Base-by-base conservation (phyloP, 2,797 vertebrate species). In the Takifugu rubripes region DNA sequence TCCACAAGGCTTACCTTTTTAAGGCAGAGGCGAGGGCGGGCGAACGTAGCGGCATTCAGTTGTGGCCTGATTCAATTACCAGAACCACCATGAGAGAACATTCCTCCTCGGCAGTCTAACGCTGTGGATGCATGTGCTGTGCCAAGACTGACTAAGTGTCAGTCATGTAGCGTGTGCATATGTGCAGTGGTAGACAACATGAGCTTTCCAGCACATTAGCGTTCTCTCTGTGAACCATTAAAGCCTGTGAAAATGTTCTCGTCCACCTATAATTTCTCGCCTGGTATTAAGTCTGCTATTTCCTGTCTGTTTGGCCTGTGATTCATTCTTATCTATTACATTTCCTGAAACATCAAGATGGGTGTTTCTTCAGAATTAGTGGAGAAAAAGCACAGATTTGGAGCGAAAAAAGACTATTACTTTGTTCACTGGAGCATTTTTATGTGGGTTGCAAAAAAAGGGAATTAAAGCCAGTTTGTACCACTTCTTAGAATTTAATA, bases 41-140 rank as follows among this genome's bases (percentile, higher is more conserved):
- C 56, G 17, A 77, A 79, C 47, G 42, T 49, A 73, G 88, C 84
- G 86, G 64, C 57, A 50, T 82, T 92, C 88, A 81, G 84, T 92
- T 92, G 91, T 92, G 89, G 90, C 90, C 92, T 94, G 93, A 95
- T 93, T 94, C 92, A 92, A 94, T 95, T 94, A 94, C 89, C 85
- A 86, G 89, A 90, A 90, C 87, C 87, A 84, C 84, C 70, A 90
- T 27, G 59, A 90, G 90, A 88, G 91, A 78, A 77, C 78, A 76
- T 75, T 80, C 68, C 72, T 75, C 84, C 75, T 81, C 61, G 68
- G 73, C 74, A 80, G 81, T 85, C 72, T 69, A 31, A 49, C 64
- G 72, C 51, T 75, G 40, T 60, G 77, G 64, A 67, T 74, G 68
- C 52, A 67, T 72, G 68, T 48, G 52, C 66, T 72, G 59, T 59